Percentiles rank a stretch among this genome's conserved stretches.
Conservation (phyloP, 1,140 invertebrate species). For the Drosophila pruinosa region DNA sequence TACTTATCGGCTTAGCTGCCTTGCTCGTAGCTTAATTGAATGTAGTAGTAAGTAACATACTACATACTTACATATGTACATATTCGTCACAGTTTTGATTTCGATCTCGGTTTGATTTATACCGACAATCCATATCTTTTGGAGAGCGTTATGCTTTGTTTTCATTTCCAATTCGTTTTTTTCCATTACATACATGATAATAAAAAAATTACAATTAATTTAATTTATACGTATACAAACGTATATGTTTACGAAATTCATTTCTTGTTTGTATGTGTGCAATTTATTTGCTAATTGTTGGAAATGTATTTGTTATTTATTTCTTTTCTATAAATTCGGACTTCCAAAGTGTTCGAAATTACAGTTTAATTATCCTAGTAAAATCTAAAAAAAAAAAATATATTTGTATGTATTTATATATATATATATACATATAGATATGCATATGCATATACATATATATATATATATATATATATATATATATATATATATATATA, state of each 20-base stretch:
- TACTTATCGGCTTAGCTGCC: conserved; percentile 18
- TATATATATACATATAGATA: not conserved
- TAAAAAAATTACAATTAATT: conserved; percentile 60
- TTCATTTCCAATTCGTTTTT: conserved; percentile 5
- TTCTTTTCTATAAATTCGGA: conserved; percentile 66
- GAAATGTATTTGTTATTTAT: conserved; percentile 29
- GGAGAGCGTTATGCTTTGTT: not conserved
- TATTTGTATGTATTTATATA: conserved; percentile 8
- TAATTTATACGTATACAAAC: conserved; percentile 20
- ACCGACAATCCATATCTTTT: not conserved
- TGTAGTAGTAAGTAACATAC: conserved; percentile 12
- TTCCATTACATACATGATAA: conserved; percentile 46
- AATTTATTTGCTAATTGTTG: conserved; percentile 61
- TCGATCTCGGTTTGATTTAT: conserved; percentile 18
- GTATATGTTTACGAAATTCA: conserved; percentile 49
- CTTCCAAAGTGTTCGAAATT: conserved; percentile 75
- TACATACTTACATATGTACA: conserved; percentile 24
- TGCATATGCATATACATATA: not conserved
- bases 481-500: not conserved
- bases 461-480: not conserved
- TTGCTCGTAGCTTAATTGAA: conserved; percentile 16
- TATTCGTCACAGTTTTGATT: conserved; percentile 30
- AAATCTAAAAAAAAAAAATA: conserved; percentile 67
- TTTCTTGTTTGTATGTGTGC: conserved; percentile 36
- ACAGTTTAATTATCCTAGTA: conserved; percentile 71